Conservation (phyloP, 2,888 invertebrate genomes). For the Volucella bombylans region DNA sequence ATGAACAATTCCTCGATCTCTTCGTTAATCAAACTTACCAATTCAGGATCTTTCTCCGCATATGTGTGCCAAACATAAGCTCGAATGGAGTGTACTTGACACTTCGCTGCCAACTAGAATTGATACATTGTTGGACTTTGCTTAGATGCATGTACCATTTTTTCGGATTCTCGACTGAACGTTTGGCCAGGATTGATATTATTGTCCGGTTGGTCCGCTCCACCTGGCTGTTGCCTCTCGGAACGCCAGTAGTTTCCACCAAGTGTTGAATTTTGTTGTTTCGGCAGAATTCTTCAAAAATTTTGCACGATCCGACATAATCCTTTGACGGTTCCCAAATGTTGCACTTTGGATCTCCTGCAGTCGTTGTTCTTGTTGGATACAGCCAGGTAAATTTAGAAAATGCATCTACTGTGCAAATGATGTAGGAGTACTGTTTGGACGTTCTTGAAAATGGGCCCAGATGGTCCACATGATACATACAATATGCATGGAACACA, state of each 20-base stretch:
- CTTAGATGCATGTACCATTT: background rate
- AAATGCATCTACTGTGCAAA: background rate
- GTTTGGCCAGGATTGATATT: background rate
- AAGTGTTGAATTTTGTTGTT: conserved; percentile 12
- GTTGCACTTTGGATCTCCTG: background rate
- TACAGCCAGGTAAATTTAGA: conserved; percentile 11
- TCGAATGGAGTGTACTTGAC: too few relatives aligned
- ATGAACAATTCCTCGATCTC: too few relatives aligned
- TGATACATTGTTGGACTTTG: too few relatives aligned
- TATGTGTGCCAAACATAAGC: too few relatives aligned
- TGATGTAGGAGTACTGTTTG: too few relatives aligned
- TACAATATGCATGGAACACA: too few relatives aligned
- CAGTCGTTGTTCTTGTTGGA: conserved; percentile 17
- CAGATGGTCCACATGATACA: too few relatives aligned
- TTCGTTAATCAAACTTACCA: too few relatives aligned
- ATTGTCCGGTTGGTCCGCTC: background rate
- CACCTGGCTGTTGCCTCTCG: background rate
- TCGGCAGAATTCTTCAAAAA: conserved; percentile 2
- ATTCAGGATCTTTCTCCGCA: too few relatives aligned
- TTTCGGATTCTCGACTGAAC: background rate
- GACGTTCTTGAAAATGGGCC: too few relatives aligned
- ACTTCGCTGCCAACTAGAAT: too few relatives aligned
- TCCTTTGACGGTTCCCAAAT: background rate
- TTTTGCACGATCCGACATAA: background rate
- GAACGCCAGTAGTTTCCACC: too few relatives aligned